These are phyloP conservation scores for Discoglossus pictus DNA, from an alignment of 2,797 vertebrate species.

Conservation along the genomic window DNA sequence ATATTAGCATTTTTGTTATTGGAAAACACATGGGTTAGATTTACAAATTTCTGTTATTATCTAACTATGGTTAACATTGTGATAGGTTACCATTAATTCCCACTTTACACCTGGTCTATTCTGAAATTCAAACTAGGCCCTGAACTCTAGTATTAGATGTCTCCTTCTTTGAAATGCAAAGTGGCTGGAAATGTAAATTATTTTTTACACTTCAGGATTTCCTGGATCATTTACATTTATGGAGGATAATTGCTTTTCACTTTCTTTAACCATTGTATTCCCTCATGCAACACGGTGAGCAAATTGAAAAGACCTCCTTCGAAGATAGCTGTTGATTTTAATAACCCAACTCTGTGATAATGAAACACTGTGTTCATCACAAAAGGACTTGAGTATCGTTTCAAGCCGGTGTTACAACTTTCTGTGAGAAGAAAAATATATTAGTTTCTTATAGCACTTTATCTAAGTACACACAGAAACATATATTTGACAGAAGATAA, in stretches of 20 bases:
- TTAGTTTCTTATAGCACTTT: not conserved
- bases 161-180: conserved; percentile 33
- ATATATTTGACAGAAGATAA: no score
- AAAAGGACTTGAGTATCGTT: not conserved
- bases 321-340: conserved; percentile 23
- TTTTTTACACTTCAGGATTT: conserved; percentile 20
- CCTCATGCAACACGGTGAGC: conserved; percentile 5
- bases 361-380: conserved; percentile 12
- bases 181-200: conserved; percentile 13
- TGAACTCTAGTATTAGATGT: conserved; percentile 22
- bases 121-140: conserved; percentile 34
- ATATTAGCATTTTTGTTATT: no score
- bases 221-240: conserved; percentile 29
- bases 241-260: conserved; percentile 34
- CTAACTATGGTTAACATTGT: not conserved
- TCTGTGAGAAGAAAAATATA: conserved; percentile 7
- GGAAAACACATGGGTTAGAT: no score
- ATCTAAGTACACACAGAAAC: no score
- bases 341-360: conserved; percentile 16
- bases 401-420: conserved; percentile 5
- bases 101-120: conserved; percentile 2
- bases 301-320: conserved; percentile 11
- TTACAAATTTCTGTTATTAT: no score
- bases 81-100: conserved; percentile 6
- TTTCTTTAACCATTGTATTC: conserved; percentile 28